A percentile compares a stretch with the other conserved stretches of the same genome.
Evolutionary conservation across 2,888 invertebrate genomes (phyloP).

Genomic region (Ichneumon xanthorius): DNA sequence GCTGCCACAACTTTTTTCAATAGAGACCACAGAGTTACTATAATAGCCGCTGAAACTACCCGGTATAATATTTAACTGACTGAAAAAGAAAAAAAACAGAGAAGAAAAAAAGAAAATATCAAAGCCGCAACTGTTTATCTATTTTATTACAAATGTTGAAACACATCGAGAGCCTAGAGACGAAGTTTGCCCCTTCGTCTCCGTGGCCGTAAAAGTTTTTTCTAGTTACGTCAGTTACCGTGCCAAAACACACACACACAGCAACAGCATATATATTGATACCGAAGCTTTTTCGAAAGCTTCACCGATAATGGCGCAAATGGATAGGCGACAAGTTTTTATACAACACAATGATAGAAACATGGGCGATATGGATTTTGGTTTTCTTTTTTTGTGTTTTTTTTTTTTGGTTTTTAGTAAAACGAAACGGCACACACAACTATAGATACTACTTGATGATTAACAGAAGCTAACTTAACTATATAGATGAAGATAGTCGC

Average conservation of each 20-base stretch:
- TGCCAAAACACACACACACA: conserved; percentile 36
- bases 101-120: neutral
- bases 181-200: conserved; percentile 53
- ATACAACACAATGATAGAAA: conserved; percentile 21
- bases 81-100: conserved; percentile 25
- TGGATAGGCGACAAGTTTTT: conserved; percentile 32
- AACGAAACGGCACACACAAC: conserved; percentile 53
- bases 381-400: conserved; percentile 9
- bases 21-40: conserved; percentile 64
- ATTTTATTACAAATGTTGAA: conserved; percentile 65
- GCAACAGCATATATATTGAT: conserved; percentile 23
- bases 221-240: conserved; percentile 57
- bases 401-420: conserved; percentile 13
- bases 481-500: conserved; percentile 57
- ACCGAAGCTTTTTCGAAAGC: conserved; percentile 28
- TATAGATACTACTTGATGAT: conserved; percentile 54
- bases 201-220: conserved; percentile 42
- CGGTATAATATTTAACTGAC: conserved; percentile 57
- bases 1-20: conserved; percentile 64
- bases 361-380: conserved; percentile 34
- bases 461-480: conserved; percentile 63
- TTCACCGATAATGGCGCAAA: conserved; percentile 28
- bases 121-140: conserved; percentile 65
- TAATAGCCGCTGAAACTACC: conserved; percentile 58
- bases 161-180: conserved; percentile 49